Evolutionary conservation across 2,797 vertebrate genomes (phyloP).

Genomic region (Rhabdophis nuchalis): DNA sequence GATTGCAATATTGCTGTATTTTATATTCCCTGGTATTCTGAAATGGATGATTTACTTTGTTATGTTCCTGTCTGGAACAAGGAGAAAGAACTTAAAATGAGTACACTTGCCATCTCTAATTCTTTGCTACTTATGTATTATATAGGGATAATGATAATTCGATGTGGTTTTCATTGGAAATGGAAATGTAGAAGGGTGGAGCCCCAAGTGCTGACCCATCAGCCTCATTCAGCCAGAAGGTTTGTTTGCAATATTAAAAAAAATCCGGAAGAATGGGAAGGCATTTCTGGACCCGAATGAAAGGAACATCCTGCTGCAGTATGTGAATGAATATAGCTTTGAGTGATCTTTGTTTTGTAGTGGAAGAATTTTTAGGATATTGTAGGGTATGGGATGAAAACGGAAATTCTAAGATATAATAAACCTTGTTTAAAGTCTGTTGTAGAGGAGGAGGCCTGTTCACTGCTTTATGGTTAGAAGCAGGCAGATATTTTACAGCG

Average conservation of each 20-base stretch:
- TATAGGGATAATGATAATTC: constrained; percentile 7
- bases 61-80: neutral
- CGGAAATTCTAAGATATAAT: too few species aligned
- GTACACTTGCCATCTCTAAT: neutral
- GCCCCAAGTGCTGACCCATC: neutral
- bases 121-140: neutral
- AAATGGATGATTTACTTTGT: neutral
- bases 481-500: neutral
- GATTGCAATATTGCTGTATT: neutral
- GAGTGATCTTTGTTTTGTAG: constrained; percentile 28
- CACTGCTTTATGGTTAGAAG: neutral
- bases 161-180: constrained; percentile 1
- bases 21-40: neutral
- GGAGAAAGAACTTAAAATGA: neutral
- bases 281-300: neutral
- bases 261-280: neutral
- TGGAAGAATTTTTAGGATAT: neutral
- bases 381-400: neutral
- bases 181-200: neutral
- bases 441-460: neutral
- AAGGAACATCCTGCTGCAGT: constrained; percentile 11
- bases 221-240: neutral
- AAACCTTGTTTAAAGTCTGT: constrained; percentile 37
- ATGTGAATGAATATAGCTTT: constrained; percentile 27
- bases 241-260: constrained; percentile 1